Evolutionary conservation across 2,797 vertebrate species (phyloP), one percentile per base, ranked within the genome.

Genomic region (Leucoraja ocellata): DNA sequence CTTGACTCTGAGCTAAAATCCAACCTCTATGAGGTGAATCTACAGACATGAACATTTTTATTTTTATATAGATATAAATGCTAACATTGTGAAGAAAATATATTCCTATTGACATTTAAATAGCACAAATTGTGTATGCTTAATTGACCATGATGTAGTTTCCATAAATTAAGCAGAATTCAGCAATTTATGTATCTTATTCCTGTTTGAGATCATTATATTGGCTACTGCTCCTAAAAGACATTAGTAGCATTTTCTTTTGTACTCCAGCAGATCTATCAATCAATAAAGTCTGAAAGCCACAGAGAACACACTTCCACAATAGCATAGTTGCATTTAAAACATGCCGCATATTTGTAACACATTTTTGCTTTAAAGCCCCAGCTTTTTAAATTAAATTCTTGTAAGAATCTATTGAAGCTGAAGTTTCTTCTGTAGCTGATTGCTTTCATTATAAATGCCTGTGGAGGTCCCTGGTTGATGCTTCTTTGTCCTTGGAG

Each of bases 401-500:
- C 23, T 74, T 23, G 46, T 76, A 74, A 77, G n/a, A 46, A 54
- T 5, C 46, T 54, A 54, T 54, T 54, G 46, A 54, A 54, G 46
- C 46, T 54, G 46, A 54, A 54, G 46, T 54, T 54, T 54, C 46
- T 54, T 54, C 46, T 54, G 46, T 5, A 54, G 46, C 46, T 54
- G 46, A 54, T 73, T 93, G 90, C 86, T 80, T 91, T 25, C 93
- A 93, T 71, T 77, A 93, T 5, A 54, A 46, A 32, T 46, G 68
- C 86, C 5, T 93, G 88, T n/a, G 93, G 46, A 78, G 13, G 93
- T 94, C 83, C 63, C 88, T 93, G 21, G 71, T 94, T 4, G 73
- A 23, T 94, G 77, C 21, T 1, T 58, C 79, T 95, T 93, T 95
- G 28, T 95, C 94, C 77, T 93, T 93, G 74, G 93, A 94, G 93